A percentile compares a stretch with the other conserved stretches of the same genome.
Conservation (phyloP, 2,888 invertebrate genomes). For the Aricia artaxerxes region DNA sequence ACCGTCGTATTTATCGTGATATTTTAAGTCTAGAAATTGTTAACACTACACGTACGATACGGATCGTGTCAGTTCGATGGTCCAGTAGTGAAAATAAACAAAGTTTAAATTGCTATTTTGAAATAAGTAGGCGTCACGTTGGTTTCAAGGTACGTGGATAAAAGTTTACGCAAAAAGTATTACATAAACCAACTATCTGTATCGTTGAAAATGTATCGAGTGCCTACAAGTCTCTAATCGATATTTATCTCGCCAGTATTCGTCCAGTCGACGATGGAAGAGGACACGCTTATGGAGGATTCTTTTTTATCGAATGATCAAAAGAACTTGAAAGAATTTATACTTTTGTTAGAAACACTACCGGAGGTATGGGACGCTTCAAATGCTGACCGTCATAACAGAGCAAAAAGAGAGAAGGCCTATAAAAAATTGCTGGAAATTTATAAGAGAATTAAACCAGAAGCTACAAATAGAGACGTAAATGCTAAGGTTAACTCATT, state of each 20-base stretch:
- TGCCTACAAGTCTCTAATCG: neutral
- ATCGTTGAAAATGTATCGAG: neutral
- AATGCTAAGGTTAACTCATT: neutral
- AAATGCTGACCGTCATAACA: neutral
- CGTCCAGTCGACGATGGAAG: neutral
- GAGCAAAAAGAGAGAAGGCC: neutral
- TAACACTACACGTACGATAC: neutral
- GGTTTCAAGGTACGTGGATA: too few relatives aligned
- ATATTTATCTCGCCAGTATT: neutral
- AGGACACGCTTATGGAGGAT: neutral
- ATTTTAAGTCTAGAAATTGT: neutral
- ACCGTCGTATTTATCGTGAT: neutral
- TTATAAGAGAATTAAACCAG: neutral
- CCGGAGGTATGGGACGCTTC: neutral
- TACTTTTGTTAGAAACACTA: neutral
- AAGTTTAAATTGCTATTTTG: too few relatives aligned
- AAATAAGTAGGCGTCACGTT: too few relatives aligned
- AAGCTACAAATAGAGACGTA: neutral
- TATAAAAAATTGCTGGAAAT: neutral
- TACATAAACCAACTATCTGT: too few relatives aligned
- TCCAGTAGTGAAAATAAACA: too few relatives aligned
- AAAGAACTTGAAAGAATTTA: neutral
- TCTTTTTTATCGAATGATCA: neutral
- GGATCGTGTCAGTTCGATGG: neutral
- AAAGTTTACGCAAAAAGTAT: too few relatives aligned